phyloP scores from a whole-genome alignment of 2,113 vertebrate genomes.

The Indicator indicator region DNA sequence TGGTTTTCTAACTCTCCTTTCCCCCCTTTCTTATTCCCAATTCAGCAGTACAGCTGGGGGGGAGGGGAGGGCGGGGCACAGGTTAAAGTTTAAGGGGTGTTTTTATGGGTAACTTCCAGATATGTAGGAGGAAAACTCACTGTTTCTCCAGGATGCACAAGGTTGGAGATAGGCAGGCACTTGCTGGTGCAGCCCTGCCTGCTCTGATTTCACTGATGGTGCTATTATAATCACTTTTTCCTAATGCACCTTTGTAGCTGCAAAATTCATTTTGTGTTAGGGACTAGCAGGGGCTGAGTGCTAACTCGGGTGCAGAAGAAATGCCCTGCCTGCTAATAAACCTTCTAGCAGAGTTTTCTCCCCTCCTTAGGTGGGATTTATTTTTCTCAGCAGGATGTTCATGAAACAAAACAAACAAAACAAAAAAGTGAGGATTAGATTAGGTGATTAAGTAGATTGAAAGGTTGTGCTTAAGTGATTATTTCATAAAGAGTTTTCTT shows the following conservation, averaged over 20 bases:
- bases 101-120: not conserved
- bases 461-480: not conserved
- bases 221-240: not conserved
- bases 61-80: accelerated
- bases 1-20: not conserved
- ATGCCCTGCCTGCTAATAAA: not conserved
- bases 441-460: not conserved
- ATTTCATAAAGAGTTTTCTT: not conserved
- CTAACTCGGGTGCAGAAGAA: not conserved
- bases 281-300: not conserved
- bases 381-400: not conserved
- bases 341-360: not conserved
- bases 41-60: not conserved
- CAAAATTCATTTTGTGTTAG: not conserved
- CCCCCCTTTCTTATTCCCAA: not conserved
- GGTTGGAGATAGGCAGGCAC: not conserved
- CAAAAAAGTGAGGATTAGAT: not conserved
- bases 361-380: not conserved
- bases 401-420: not conserved
- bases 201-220: not conserved
- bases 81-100: not conserved
- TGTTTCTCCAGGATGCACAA: not conserved
- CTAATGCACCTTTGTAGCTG: not conserved
- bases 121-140: not conserved
- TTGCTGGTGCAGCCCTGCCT: accelerated